These are phyloP conservation scores for Aelia acuminata DNA, from an alignment of 2,888 invertebrate species.

Conservation along the genomic window DNA sequence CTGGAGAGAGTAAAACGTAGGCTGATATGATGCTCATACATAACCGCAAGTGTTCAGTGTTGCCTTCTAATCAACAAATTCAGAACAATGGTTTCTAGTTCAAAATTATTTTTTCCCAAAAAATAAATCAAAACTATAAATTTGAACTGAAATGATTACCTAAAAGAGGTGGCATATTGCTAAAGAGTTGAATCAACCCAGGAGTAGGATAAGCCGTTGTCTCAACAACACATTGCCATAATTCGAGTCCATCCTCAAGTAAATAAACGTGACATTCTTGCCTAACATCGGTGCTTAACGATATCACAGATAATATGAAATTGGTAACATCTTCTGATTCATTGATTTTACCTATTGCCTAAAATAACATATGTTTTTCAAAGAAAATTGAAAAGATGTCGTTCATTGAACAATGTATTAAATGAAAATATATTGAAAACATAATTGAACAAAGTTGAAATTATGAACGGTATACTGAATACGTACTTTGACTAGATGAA, in stretches of 20 bases:
- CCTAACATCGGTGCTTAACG: conserved; percentile 83
- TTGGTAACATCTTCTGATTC: conserved; percentile 71
- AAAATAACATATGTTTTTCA: conserved; percentile 60
- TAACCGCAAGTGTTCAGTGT: conserved; percentile 81
- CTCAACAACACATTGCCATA: conserved; percentile 90
- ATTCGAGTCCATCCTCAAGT: conserved; percentile 90
- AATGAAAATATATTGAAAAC: neutral
- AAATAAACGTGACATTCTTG: conserved; percentile 86
- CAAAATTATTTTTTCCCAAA: conserved; percentile 50
- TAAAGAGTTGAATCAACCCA: conserved; percentile 79
- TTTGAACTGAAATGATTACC: conserved; percentile 72
- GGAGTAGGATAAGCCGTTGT: conserved; percentile 76
- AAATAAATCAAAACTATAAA: conserved; percentile 50
- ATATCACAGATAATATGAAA: conserved; percentile 77
- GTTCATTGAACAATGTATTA: too few relatives aligned
- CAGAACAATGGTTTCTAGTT: conserved; percentile 76
- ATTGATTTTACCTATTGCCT: conserved; percentile 71
- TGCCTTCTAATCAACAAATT: conserved; percentile 66
- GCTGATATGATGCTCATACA: conserved; percentile 87
- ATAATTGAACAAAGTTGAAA: neutral
- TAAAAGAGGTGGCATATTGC: conserved; percentile 81
- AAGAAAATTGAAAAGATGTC: neutral
- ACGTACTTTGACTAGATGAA: conserved; percentile 84
- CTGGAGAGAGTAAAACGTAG: conserved; percentile 84
- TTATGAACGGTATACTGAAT: neutral